A percentile compares a stretch with the other conserved stretches of the same genome.
Evolutionary conservation across 2,888 invertebrate species (phyloP).

Genomic region (Agrilus biguttatus): DNA sequence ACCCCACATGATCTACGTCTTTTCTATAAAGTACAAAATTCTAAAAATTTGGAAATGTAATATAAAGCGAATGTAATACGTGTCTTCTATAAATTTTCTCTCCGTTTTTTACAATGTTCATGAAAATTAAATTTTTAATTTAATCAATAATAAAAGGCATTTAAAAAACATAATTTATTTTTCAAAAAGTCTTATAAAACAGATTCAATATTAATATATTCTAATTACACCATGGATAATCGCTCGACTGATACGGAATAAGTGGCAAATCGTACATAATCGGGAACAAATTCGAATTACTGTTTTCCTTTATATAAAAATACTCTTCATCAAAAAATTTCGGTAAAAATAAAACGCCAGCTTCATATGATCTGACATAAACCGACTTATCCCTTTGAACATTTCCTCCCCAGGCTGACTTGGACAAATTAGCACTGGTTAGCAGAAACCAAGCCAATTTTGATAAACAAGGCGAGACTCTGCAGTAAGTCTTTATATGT

Average conservation of each 20-base stretch:
- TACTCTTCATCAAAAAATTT: conserved; percentile 56
- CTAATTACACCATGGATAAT: conserved; percentile 45
- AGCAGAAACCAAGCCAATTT: conserved; percentile 69
- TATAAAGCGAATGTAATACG: no score
- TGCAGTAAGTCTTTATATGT: conserved; percentile 83
- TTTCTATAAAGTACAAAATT: no score
- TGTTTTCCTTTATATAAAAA: conserved; percentile 21
- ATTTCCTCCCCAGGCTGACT: conserved; percentile 89
- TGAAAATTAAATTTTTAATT: no score
- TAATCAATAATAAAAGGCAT: no score
- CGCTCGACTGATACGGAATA: conserved; percentile 49
- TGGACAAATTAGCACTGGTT: conserved; percentile 91
- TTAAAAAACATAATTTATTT: not conserved
- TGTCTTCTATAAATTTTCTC: no score
- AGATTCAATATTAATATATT: conserved; percentile 3
- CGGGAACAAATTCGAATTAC: conserved; percentile 34
- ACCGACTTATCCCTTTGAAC: conserved; percentile 42
- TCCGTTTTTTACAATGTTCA: no score
- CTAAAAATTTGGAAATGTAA: no score
- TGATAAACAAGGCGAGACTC: conserved; percentile 53
- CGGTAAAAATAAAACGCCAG: conserved; percentile 80
- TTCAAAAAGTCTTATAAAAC: not conserved
- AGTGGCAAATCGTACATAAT: conserved; percentile 77
- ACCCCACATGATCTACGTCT: no score
- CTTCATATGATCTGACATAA: conserved; percentile 78